Evolutionary conservation across 1,140 invertebrate species (phyloP), one percentile per base, ranked within the genome.

Genomic region (Lucilia cuprina): DNA sequence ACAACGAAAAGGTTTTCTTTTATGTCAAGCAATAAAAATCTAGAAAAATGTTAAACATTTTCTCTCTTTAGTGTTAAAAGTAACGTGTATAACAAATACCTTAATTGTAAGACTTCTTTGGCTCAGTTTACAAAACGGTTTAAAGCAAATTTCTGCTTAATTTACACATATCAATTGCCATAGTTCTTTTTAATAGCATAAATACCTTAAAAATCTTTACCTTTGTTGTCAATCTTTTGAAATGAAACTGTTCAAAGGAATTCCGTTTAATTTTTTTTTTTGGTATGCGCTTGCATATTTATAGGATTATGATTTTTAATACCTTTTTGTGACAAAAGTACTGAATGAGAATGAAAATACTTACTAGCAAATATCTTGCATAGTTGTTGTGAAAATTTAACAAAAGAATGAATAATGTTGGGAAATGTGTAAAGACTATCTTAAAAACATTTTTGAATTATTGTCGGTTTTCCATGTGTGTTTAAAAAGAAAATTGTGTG

Each of bases 301-400:
- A 70, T 70, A 21, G 65, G 65, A 70, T 70, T 70, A 70, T 70
- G 65, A 12, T 70, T 21, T 70, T 70, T 70, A 70, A 70, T 70
- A 21, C 65, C 65, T 70, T 70, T 65, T 21, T 70, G 21, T 70
- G 65, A 2, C 21, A 70, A 70, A 70, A 2, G 3, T 8, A 7
- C 21, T 21, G 21, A 70, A 21, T 9, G n/a, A 65, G 21, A 70
- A 21, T 9, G n/a, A 65, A 65, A 65, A 65, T 17, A 65, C n/a
- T 17, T 19, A 65, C 10, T 10, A 19, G n/a, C 9, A 17, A 70
- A 21, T 70, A 12, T 17, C n/a, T 60, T 60, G 55, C n/a, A n/a
- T 41, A 10, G 41, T 41, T 41, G 10, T 41, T 41, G 41, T 41
- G 41, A 41, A 41, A 41, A 41, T 70, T 0, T 25, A 70, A 70